Conservation (phyloP, 2,797 vertebrate species). For the Acipenser oxyrinchus region DNA sequence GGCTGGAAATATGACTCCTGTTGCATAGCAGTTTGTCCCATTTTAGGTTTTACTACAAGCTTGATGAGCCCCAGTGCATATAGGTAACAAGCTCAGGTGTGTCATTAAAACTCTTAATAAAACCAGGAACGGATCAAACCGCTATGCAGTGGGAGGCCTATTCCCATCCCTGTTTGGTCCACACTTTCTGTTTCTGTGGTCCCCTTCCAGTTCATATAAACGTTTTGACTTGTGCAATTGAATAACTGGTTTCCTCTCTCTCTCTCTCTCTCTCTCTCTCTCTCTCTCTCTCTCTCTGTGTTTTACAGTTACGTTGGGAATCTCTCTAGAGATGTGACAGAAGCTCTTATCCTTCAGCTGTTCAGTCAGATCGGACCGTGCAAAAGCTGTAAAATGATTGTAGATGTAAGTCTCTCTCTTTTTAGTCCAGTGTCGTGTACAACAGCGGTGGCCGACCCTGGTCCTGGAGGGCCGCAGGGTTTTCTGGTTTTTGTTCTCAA, state of each 20-base stretch:
- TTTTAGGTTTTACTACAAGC: too few relatives aligned
- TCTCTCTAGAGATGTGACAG: slow-evolving; percentile 92
- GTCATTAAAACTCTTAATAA: too few relatives aligned
- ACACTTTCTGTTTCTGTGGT: not conserved
- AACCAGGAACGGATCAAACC: too few relatives aligned
- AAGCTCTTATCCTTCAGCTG: slow-evolving; percentile 94
- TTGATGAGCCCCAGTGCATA: too few relatives aligned
- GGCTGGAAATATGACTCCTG: too few relatives aligned
- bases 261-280: slow-evolving; percentile 17
- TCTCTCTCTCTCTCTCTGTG: slow-evolving; percentile 19
- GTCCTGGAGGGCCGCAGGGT: too few relatives aligned
- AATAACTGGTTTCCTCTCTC: not conserved
- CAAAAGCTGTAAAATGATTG: slow-evolving; percentile 99
- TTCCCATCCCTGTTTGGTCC: fast-evolving
- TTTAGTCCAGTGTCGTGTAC: not conserved
- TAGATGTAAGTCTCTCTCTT: slow-evolving; percentile 74
- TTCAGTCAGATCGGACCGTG: slow-evolving; percentile 96
- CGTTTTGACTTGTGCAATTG: not conserved
- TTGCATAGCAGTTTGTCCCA: too few relatives aligned
- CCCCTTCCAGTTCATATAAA: not conserved
- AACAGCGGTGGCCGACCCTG: too few relatives aligned
- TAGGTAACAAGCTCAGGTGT: too few relatives aligned
- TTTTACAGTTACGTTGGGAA: slow-evolving; percentile 87
- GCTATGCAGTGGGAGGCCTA: too few relatives aligned
- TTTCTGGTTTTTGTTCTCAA: too few relatives aligned